Evolutionary conservation across 2,113 vertebrate genomes (phyloP).

Genomic region (Zosterops japonicus): DNA sequence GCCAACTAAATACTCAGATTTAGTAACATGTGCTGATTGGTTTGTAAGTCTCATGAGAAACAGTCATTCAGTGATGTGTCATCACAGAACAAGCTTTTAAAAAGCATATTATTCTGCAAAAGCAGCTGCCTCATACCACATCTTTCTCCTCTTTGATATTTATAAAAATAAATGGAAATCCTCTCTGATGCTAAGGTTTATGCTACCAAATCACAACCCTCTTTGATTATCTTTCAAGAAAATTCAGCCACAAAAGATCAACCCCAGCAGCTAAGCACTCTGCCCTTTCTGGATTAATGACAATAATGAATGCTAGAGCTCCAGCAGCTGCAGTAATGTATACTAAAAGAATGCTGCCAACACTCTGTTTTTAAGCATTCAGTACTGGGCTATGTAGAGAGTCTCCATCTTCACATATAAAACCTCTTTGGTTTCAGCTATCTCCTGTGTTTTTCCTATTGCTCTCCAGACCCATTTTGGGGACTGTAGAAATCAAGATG

Average conservation of each 20-base stretch:
- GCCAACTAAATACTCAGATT: neutral
- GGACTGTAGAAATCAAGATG: neutral
- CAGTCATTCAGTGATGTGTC: neutral
- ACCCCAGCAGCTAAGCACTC: neutral
- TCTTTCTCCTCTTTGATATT: neutral
- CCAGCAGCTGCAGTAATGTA: neutral
- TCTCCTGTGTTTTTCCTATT: neutral
- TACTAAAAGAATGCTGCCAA: neutral
- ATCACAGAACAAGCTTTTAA: slow-evolving; percentile 10
- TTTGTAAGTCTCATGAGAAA: neutral
- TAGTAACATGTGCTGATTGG: neutral
- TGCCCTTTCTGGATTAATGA: neutral
- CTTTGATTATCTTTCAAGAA: slow-evolving; percentile 34
- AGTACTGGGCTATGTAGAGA: neutral
- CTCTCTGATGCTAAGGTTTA: slow-evolving; percentile 6
- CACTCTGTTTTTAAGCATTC: neutral
- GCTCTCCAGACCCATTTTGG: too few relatives aligned
- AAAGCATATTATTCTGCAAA: slow-evolving; percentile 6
- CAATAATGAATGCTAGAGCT: neutral
- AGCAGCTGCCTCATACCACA: neutral
- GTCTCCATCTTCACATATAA: neutral
- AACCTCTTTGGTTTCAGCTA: neutral
- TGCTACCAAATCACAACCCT: neutral
- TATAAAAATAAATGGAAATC: slow-evolving; percentile 25
- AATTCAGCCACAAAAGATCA: neutral